Conservation (phyloP, 2,113 vertebrate genomes). For the Rynchops niger region DNA sequence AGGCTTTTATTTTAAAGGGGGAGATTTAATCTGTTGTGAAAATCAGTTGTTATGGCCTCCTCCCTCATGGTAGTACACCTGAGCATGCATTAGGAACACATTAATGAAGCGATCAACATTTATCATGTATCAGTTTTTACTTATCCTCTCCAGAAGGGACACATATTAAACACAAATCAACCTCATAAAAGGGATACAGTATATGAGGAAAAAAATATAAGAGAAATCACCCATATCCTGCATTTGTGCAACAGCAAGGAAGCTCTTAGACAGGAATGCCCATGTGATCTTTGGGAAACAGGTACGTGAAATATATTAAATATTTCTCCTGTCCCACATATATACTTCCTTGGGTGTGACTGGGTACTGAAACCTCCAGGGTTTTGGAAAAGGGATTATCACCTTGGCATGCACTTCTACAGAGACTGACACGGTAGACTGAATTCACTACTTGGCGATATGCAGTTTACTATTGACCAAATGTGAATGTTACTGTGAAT, state of each 20-base stretch:
- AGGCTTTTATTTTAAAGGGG: not conserved
- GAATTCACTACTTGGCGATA: not conserved
- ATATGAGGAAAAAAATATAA: not conserved
- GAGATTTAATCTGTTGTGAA: not conserved
- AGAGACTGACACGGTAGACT: not conserved
- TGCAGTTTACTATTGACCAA: not conserved
- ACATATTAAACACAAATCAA: not conserved
- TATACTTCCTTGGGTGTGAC: not conserved
- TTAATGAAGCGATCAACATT: not conserved
- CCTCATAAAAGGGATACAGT: not conserved
- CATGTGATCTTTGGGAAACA: not conserved
- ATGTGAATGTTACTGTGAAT: not conserved
- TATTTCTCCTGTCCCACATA: not conserved
- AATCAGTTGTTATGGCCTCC: not conserved
- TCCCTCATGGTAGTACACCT: not conserved
- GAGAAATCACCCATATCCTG: not conserved
- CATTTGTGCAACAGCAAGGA: not conserved
- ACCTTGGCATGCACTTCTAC: not conserved
- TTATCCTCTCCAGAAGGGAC: not conserved
- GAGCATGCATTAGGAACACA: not conserved
- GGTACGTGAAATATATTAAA: not conserved
- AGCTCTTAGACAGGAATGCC: not conserved
- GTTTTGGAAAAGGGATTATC: not conserved
- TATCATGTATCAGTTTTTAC: not conserved
- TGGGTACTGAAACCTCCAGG: not conserved